A percentile compares a stretch with the other conserved stretches of the same genome.
Conservation (phyloP, 1,140 invertebrate species). For the Panagrolaimus sp. region DNA sequence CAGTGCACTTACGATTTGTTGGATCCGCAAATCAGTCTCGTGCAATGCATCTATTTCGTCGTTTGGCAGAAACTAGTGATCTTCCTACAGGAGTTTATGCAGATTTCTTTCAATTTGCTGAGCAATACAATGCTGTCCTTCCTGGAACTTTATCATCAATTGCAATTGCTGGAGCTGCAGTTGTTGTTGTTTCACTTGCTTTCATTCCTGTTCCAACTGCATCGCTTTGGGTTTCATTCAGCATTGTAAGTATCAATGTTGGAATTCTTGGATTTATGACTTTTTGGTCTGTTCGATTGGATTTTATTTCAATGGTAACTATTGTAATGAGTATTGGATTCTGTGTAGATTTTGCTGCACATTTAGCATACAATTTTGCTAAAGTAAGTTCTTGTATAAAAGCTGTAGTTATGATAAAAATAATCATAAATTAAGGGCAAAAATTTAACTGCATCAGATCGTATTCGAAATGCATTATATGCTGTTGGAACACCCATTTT, state of each 20-base stretch:
- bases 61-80: constrained; percentile 70
- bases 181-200: constrained; percentile 88
- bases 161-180: constrained; percentile 78
- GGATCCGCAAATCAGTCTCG: constrained; percentile 49
- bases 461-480: constrained; percentile 73
- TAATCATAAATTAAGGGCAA: constrained; percentile 63
- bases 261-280: constrained; percentile 95
- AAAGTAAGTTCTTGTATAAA: constrained; percentile 35
- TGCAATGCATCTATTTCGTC: constrained; percentile 52
- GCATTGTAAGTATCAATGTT: constrained; percentile 87
- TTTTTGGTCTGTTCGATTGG: constrained; percentile 84
- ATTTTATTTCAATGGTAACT: constrained; percentile 96
- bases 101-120: constrained; percentile 75
- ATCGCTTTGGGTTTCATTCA: constrained; percentile 86
- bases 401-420: constrained; percentile 62
- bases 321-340: constrained; percentile 94
- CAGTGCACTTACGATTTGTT: constrained; percentile 52
- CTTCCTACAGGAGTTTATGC: constrained; percentile 87
- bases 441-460: constrained; percentile 61
- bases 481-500: constrained; percentile 80
- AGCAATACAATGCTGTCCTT: constrained; percentile 55
- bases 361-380: constrained; percentile 93
- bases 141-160: constrained; percentile 77
- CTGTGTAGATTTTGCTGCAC: constrained; percentile 91
- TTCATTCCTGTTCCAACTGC: constrained; percentile 89